Conservation (phyloP, 2,797 vertebrate genomes). For the Artibeus jamaicensis region DNA sequence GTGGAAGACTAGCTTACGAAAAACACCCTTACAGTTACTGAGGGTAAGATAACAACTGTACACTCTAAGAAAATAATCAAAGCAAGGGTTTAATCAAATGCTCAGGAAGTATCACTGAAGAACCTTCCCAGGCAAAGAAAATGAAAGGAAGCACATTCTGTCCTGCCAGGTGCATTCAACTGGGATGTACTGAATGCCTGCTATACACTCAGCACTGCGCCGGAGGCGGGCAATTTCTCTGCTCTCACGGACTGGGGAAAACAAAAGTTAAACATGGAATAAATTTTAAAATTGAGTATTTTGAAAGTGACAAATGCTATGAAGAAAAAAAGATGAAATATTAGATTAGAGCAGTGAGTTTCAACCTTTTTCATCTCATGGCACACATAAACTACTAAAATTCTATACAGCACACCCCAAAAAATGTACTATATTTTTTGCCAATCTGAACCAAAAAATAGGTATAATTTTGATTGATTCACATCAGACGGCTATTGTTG, state of each 20-base stretch:
- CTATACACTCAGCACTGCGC: background rate
- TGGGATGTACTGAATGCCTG: background rate
- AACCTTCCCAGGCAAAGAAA: background rate
- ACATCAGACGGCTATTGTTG: background rate
- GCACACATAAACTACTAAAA: background rate
- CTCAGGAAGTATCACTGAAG: background rate
- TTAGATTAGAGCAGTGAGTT: background rate
- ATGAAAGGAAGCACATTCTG: background rate
- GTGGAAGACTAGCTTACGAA: background rate
- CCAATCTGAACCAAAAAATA: background rate
- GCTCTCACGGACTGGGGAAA: background rate
- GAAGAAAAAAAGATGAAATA: background rate
- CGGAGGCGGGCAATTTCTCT: background rate
- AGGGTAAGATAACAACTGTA: background rate
- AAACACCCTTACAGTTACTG: background rate
- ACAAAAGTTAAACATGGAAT: background rate
- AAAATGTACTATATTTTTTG: background rate
- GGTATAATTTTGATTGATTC: background rate
- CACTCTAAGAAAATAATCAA: conserved; percentile 32
- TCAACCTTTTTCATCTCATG: background rate
- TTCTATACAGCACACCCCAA: background rate
- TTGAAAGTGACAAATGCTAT: background rate
- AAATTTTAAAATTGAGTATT: background rate
- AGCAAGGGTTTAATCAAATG: conserved; percentile 21
- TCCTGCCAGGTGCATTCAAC: background rate